Evolutionary conservation across 2,113 vertebrate genomes (phyloP).

Genomic region (Saguinus midas): DNA sequence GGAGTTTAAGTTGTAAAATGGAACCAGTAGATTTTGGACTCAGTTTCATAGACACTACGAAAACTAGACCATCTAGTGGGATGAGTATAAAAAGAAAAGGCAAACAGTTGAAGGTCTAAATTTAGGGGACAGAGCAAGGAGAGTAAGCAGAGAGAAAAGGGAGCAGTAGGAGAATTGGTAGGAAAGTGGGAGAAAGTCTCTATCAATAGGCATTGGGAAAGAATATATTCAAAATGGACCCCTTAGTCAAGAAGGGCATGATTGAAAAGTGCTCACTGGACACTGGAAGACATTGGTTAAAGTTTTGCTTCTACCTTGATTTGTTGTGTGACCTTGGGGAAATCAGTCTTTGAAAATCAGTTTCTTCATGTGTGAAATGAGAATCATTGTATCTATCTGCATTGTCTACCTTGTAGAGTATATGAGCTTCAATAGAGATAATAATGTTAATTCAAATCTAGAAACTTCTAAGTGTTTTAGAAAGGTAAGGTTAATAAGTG

Average conservation of each 20-base stretch:
- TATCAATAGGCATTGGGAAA: not conserved
- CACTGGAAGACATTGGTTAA: not conserved
- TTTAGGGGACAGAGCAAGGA: not conserved
- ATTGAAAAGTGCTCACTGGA: not conserved
- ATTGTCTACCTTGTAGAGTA: too few species aligned
- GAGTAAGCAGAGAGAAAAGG: not conserved
- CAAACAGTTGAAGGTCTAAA: not conserved
- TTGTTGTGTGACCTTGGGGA: not conserved
- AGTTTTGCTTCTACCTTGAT: not conserved
- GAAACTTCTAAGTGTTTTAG: not conserved
- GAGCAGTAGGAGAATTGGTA: not conserved
- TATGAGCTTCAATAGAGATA: not conserved
- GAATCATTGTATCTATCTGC: not conserved
- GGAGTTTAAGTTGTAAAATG: not conserved
- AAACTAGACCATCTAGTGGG: not conserved
- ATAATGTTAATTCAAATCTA: not conserved
- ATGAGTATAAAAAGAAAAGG: not conserved
- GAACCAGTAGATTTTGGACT: not conserved
- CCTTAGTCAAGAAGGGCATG: not conserved
- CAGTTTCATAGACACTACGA: not conserved
- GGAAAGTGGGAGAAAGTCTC: rapidly evolving
- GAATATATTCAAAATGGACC: not conserved
- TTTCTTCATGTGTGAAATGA: not conserved
- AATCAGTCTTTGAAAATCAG: not conserved
- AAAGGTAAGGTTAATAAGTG: not conserved